Evolutionary conservation across 2,113 vertebrate genomes (phyloP), one percentile per base, ranked within the genome.

Genomic region (Egretta garzetta): DNA sequence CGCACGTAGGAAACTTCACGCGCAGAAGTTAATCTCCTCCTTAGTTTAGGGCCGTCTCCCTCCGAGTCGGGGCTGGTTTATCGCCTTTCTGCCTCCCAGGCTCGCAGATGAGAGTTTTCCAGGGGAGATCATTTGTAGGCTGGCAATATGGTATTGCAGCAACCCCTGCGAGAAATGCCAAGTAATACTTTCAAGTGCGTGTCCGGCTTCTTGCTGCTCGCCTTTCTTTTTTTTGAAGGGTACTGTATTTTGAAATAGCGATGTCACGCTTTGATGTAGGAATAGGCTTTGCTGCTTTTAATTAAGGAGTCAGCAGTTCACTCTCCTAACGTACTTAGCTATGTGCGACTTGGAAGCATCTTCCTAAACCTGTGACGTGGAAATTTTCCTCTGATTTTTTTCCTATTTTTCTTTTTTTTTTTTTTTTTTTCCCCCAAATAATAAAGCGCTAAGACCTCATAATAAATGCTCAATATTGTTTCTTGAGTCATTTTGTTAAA

Each of bases 1-100:
- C 95, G 94, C 97, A 97, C 95, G 33, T 94, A 49, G 96, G 94
- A 97, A 98, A 98, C 97, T 98, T 98, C 59, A 89, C 53, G 88
- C 93, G 94, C 90, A 96, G 96, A 97, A 98, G 96, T 98, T 97
- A 93, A 91, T 96, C 97, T 86, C 93, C 97, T 86, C 94, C 95
- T 94, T 91, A 95, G 88, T 95, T 90, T 88, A 94, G 85, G 91
- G 84, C 94, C 97, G 91, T 95, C 96, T 95, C 83, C 93, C 88
- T 92, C 21, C 14, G 14, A 73, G 53, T 21, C 24, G 22, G 72
- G 64, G 76, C 93, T 86, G 88, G 11, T 95, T 77, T 86, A 35
- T 66, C 56, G 75, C 88, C 52, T 59, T 13, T n/a, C 85, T 73
- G 60, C 50, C 28, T 82, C 88, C 90, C 50, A 21, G 59, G 59